These are phyloP conservation scores for Amazona vittata DNA, from an alignment of 2,113 vertebrate species.

Conservation along the genomic window DNA sequence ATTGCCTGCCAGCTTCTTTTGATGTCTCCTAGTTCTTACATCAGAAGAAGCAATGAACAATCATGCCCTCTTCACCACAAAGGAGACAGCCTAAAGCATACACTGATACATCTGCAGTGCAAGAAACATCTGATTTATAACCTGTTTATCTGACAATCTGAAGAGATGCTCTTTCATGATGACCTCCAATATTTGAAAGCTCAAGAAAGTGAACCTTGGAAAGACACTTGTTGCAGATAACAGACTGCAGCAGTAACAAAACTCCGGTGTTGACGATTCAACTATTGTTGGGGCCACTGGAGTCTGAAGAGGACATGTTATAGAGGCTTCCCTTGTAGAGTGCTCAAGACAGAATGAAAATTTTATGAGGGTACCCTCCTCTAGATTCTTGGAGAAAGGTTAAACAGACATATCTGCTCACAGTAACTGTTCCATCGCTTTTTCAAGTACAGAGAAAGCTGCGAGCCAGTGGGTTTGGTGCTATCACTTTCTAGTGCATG, in stretches of 20 bases:
- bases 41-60: not conserved
- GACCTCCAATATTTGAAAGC: not conserved
- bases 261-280: not conserved
- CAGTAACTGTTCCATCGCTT: not conserved
- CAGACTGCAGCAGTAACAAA: not conserved
- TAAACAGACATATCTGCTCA: not conserved
- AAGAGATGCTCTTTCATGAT: not conserved
- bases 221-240: not conserved
- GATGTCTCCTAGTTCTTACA: not conserved
- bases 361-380: not conserved
- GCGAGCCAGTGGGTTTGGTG: not conserved
- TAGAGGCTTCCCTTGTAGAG: not conserved
- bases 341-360: not conserved
- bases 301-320: not conserved
- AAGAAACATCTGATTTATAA: not conserved
- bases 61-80: not conserved
- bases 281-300: not conserved
- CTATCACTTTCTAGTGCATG: not conserved
- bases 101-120: not conserved
- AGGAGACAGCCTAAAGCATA: not conserved
- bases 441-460: not conserved
- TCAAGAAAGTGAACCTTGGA: not conserved
- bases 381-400: not conserved
- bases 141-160: not conserved
- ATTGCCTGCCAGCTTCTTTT: not conserved